Evolutionary conservation across 2,797 vertebrate genomes (phyloP).

Genomic region (Danio choprae): DNA sequence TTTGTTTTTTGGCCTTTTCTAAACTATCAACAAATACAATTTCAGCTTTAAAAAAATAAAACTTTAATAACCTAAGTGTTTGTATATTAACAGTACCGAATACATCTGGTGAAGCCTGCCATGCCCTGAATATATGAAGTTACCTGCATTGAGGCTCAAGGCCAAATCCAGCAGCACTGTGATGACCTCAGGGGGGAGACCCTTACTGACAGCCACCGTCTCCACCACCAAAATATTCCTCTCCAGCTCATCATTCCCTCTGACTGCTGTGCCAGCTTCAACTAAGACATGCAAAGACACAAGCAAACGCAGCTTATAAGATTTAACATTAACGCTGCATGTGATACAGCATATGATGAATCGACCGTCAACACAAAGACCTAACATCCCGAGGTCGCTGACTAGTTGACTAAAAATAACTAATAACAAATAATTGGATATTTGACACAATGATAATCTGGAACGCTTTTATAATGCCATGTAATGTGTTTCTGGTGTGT

Average conservation of each 20-base stretch:
- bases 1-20: no score
- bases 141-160: constrained; percentile 90
- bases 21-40: no score
- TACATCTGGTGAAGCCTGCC: no score
- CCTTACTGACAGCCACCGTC: constrained; percentile 79
- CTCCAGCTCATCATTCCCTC: constrained; percentile 76
- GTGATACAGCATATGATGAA: not conserved
- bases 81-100: no score
- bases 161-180: constrained; percentile 83
- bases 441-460: not conserved
- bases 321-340: not conserved
- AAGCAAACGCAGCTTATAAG: not conserved
- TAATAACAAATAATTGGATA: not conserved
- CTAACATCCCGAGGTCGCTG: not conserved
- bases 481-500: not conserved
- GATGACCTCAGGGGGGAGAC: constrained; percentile 84
- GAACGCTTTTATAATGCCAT: not conserved
- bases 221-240: constrained; percentile 83
- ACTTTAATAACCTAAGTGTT: no score
- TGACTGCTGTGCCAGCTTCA: constrained; percentile 68
- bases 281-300: constrained; percentile 69
- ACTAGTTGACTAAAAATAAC: not conserved
- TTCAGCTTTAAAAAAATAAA: no score
- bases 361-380: not conserved
- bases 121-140: constrained; percentile 38